Base-by-base conservation (phyloP, 2,888 invertebrate genomes). In the Willowsia nigromaculata region DNA sequence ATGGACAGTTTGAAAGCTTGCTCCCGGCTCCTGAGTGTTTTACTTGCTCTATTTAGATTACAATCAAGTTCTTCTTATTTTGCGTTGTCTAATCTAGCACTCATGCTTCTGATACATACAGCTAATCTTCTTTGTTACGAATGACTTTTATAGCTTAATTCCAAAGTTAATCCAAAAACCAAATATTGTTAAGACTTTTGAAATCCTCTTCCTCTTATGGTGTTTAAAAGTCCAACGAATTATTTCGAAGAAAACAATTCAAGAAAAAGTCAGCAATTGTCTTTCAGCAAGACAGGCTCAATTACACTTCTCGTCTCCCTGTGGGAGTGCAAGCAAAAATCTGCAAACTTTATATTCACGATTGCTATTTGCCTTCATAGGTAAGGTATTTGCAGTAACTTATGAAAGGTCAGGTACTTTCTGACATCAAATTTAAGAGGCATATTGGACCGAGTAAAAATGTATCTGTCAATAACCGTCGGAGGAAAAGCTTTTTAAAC, bases 31-130 rank as follows among this genome's bases (percentile, higher is more conserved):
- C 53, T 40, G 15, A 56, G 62, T 59, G 40, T 25, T 59, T 15
- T 74, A 84, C 74, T 74, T 84, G 74, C 25, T 84, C 84, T 74
- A 74, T 74, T 84, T 84, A 74, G 74, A 84, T 74, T 71, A 74
- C 13, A 1, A 84, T 84, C 74, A 56, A 13, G 84, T 27, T 74
- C 15, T 1, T 13, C 1, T 25, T 9, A 18, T 40, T 18, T 9
- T 30, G 37, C 27, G 18, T 37, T 15, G 47, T 47, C 9, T 18
- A 53, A 82, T n/a, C 33, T 50, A 50, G 33, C 33, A 33, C 15
- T 7, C 18, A 13, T 7, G 33, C 33, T n/a, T 18, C 1, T n/a
- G 6, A 3, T 25, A 33, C 11, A 11, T 65, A n/a, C 33, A 4
- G n/a, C 33, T 65, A 33, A 33, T n/a, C n/a, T 65, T 65, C 15